A percentile compares a stretch with the other conserved stretches of the same genome.
These are phyloP conservation scores for Crotophaga sulcirostris DNA, from an alignment of 2,113 vertebrate species.

Conservation along the genomic window DNA sequence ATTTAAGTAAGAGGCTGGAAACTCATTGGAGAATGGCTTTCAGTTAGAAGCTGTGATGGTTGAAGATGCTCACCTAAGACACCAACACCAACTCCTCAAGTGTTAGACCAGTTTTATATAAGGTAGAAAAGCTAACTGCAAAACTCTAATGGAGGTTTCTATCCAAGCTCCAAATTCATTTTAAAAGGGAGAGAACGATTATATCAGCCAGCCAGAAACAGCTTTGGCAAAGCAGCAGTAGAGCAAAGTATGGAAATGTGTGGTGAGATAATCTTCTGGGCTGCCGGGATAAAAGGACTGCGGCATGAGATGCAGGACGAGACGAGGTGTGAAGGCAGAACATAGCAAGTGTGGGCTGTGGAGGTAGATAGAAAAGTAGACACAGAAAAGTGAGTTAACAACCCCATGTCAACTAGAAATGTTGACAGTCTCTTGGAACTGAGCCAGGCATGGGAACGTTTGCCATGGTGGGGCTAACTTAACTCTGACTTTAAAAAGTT, in stretches of 20 bases:
- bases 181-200: neutral
- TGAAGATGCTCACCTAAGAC: neutral
- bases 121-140: neutral
- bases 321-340: slow-evolving; percentile 45
- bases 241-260: neutral
- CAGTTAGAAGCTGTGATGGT: neutral
- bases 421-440: slow-evolving; percentile 25
- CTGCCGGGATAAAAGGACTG: slow-evolving; percentile 26
- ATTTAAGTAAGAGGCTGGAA: neutral
- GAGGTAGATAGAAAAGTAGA: slow-evolving; percentile 29
- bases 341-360: slow-evolving; percentile 1
- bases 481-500: neutral
- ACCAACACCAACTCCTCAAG: neutral
- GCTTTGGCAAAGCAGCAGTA: neutral
- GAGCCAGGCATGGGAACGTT: slow-evolving; percentile 13
- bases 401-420: slow-evolving; percentile 18
- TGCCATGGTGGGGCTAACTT: neutral
- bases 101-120: neutral
- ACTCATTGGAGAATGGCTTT: neutral
- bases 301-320: slow-evolving; percentile 29
- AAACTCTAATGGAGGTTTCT: neutral
- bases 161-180: neutral
- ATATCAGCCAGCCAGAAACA: neutral
- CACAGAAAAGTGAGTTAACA: slow-evolving; percentile 53
- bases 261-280: slow-evolving; percentile 42